Percentiles rank a stretch among this genome's conserved stretches.
These are phyloP conservation scores for Smutsia gigantea DNA, from an alignment of 2,797 vertebrate species.

Conservation along the genomic window DNA sequence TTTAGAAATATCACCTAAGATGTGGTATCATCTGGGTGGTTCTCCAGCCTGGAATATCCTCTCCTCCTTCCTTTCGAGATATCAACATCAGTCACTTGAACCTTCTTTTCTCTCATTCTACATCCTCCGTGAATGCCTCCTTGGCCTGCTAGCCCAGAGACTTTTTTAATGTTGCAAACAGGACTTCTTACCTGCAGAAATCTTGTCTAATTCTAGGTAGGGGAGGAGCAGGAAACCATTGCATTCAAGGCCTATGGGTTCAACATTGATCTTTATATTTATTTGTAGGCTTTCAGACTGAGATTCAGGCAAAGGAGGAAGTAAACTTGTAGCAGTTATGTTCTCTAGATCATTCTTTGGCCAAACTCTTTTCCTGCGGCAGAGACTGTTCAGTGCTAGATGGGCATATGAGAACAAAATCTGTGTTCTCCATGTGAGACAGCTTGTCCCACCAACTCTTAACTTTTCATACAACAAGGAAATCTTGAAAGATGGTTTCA, in stretches of 20 bases:
- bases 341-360: not conserved
- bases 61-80: not conserved
- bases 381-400: not conserved
- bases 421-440: not conserved
- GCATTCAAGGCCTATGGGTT: not conserved
- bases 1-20: not conserved
- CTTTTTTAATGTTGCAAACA: not conserved
- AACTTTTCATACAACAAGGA: conserved; percentile 28
- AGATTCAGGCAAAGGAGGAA: conserved; percentile 38
- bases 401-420: conserved; percentile 18
- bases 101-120: not conserved
- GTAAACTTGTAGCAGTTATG: not conserved
- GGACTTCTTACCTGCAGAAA: not conserved
- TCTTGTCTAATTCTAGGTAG: conserved; percentile 2
- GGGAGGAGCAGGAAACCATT: not conserved
- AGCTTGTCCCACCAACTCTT: conserved; percentile 1
- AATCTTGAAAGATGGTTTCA: conserved; percentile 19
- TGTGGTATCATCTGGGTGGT: not conserved
- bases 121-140: not conserved
- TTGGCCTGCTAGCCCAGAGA: not conserved
- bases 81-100: not conserved
- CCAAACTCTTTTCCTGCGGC: not conserved
- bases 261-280: not conserved
- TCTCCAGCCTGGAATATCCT: not conserved
- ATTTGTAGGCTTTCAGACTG: not conserved